These are phyloP conservation scores for Caenorhabditis sp. DNA, from an alignment of 2,888 invertebrate genomes.

Conservation along the genomic window DNA sequence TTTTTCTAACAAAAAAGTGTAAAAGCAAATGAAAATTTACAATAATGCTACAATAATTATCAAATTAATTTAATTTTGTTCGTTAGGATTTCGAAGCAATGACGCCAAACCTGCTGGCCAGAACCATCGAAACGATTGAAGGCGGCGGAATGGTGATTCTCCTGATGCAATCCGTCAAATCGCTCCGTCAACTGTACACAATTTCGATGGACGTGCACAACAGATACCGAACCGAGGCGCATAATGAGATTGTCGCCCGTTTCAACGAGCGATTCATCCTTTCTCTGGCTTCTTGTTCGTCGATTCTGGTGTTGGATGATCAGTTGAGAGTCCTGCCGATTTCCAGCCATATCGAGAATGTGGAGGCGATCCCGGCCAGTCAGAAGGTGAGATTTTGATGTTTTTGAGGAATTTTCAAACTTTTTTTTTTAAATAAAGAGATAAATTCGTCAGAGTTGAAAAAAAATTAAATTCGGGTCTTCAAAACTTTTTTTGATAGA, in stretches of 20 bases:
- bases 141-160: constrained; percentile 93
- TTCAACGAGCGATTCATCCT: constrained; percentile 97
- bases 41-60: background rate
- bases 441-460: background rate
- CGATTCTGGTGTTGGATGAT: constrained; percentile 92
- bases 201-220: constrained; percentile 99
- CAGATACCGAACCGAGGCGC: constrained; percentile 94
- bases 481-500: no score
- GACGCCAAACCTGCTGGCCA: constrained; percentile 95
- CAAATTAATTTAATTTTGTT: no score
- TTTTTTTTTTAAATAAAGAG: background rate
- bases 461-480: no score
- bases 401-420: background rate
- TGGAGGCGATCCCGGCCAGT: constrained; percentile 85
- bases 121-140: constrained; percentile 98
- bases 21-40: background rate
- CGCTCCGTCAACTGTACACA: constrained; percentile 94
- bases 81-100: constrained; percentile 95
- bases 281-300: constrained; percentile 90
- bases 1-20: background rate
- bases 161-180: constrained; percentile 90
- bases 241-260: constrained; percentile 92
- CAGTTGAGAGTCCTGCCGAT: constrained; percentile 93
- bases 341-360: constrained; percentile 91
- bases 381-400: constrained; percentile 55